phyloP scores from a whole-genome alignment of 2,888 invertebrate species.

The Loripinus fragilis region DNA sequence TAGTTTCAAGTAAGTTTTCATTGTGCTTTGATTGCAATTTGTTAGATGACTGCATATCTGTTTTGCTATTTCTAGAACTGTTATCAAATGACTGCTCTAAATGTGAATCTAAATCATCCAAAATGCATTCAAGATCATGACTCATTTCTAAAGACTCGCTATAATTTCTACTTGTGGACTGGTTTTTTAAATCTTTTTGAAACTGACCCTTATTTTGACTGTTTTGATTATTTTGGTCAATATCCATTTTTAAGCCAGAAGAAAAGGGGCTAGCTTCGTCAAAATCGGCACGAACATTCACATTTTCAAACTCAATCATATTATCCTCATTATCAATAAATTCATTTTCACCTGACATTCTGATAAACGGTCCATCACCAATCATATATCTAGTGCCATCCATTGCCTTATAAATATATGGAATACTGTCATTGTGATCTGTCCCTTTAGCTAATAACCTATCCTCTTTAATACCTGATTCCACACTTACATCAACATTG shows the following conservation, averaged over 20 bases:
- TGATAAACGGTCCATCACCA: neutral
- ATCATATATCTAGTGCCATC: neutral
- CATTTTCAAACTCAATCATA: constrained; percentile 47
- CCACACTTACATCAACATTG: neutral
- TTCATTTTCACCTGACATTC: neutral
- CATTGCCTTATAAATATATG: neutral
- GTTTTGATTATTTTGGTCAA: constrained; percentile 24
- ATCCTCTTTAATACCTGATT: neutral
- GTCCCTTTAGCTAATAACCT: neutral
- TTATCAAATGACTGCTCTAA: neutral
- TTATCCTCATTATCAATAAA: constrained; percentile 27
- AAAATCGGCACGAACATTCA: constrained; percentile 30
- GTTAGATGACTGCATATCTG: neutral
- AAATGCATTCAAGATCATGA: neutral
- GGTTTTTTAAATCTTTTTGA: neutral
- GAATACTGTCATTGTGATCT: neutral
- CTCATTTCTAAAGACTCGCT: neutral
- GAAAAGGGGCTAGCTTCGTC: neutral
- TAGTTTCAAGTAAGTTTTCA: neutral
- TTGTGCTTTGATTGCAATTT: neutral
- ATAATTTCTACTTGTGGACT: neutral
- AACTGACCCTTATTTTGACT: neutral
- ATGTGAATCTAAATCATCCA: constrained; percentile 7
- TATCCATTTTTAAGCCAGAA: neutral
- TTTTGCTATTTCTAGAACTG: neutral